Percentiles rank a stretch among this genome's conserved stretches.
Evolutionary conservation across 2,888 invertebrate genomes (phyloP).

Genomic region (Caenorhabditis doughertyi): DNA sequence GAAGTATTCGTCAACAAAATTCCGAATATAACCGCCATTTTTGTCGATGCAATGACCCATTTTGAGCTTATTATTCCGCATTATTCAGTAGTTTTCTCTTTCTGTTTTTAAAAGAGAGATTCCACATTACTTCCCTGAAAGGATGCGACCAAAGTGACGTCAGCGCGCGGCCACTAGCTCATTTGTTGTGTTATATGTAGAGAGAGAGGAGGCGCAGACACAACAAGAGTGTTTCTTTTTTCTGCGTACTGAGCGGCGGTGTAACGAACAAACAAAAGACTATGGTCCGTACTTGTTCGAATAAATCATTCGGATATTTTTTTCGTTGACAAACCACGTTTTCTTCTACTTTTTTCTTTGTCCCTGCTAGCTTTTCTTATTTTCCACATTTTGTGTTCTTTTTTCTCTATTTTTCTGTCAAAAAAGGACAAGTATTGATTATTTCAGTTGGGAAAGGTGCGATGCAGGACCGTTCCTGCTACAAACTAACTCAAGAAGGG

Average conservation of each 20-base stretch:
- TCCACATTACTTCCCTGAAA: constrained; percentile 6
- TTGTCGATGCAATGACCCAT: constrained; percentile 20
- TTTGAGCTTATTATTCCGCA: constrained; percentile 29
- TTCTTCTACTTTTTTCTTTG: not conserved
- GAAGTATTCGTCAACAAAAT: not conserved
- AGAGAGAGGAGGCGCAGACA: constrained; percentile 29
- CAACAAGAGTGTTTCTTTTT: constrained; percentile 25
- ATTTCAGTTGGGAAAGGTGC: constrained; percentile 47
- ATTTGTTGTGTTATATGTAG: constrained; percentile 18
- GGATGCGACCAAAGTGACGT: constrained; percentile 44
- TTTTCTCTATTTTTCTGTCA: not conserved
- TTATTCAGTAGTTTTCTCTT: constrained; percentile 42
- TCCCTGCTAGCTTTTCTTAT: not conserved
- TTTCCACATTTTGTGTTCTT: not conserved
- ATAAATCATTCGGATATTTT: constrained; percentile 53
- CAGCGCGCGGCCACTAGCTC: constrained; percentile 48
- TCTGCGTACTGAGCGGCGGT: constrained; percentile 46
- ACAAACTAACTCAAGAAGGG: constrained; percentile 64
- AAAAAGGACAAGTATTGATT: constrained; percentile 29
- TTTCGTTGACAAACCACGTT: constrained; percentile 10
- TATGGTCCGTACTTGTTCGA: constrained; percentile 50
- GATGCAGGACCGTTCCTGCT: constrained; percentile 61
- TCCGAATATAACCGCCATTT: constrained; percentile 10
- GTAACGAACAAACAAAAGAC: constrained; percentile 50
- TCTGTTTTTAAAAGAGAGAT: constrained; percentile 1